A percentile compares a stretch with the other conserved stretches of the same genome.
These are phyloP conservation scores for Anas platyrhynchos DNA, from an alignment of 2,113 vertebrate genomes.

Conservation along the genomic window DNA sequence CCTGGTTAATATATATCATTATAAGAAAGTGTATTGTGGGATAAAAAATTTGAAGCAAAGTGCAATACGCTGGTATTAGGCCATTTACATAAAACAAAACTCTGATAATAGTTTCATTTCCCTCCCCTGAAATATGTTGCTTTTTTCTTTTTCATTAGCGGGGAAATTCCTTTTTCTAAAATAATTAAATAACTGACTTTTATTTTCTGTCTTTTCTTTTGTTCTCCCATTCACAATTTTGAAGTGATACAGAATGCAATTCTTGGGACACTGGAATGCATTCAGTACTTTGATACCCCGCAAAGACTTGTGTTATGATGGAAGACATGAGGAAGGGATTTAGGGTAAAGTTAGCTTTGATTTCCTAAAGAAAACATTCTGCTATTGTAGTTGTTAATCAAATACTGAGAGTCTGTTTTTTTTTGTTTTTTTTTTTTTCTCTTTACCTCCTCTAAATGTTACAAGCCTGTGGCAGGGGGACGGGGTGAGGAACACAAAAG, in stretches of 20 bases:
- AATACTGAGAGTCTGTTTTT: background rate
- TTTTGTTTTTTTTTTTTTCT: background rate
- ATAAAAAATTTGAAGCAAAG: background rate
- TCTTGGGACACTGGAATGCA: background rate
- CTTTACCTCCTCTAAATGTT: background rate
- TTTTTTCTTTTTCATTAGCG: background rate
- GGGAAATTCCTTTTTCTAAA: background rate
- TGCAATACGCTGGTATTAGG: background rate
- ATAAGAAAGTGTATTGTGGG: background rate
- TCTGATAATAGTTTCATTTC: background rate
- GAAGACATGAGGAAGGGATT: slow-evolving; percentile 17
- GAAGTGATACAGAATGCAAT: background rate
- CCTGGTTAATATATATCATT: background rate
- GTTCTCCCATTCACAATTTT: background rate
- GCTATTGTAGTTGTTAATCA: slow-evolving; percentile 8
- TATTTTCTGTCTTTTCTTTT: background rate
- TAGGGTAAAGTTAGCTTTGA: slow-evolving; percentile 12
- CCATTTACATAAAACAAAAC: background rate
- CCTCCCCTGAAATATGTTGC: background rate
- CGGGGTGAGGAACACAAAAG: background rate
- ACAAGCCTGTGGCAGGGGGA: background rate
- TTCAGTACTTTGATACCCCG: background rate
- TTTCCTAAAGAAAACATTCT: slow-evolving; percentile 41
- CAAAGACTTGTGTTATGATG: slow-evolving; percentile 9
- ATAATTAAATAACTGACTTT: background rate